Conservation (phyloP, 2,888 invertebrate genomes). For the Cotesia congregata region DNA sequence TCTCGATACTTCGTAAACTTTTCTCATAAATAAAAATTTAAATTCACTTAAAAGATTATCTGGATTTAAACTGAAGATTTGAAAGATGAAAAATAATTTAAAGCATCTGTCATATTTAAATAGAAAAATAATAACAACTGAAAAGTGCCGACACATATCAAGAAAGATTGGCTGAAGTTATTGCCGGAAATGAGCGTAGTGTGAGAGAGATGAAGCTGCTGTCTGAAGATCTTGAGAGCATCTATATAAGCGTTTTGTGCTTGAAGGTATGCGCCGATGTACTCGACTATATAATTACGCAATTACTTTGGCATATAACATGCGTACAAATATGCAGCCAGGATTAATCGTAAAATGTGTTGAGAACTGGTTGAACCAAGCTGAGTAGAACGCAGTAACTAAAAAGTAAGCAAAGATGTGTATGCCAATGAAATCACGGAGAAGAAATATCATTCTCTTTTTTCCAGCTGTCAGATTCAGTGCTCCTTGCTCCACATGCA, state of each 20-base stretch:
- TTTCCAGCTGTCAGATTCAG: constrained; percentile 2
- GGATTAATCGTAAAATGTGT: constrained; percentile 49
- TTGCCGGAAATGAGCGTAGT: not conserved
- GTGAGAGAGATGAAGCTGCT: constrained; percentile 18
- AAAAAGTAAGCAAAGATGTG: not conserved
- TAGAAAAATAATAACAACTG: constrained; percentile 29
- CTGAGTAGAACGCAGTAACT: not conserved
- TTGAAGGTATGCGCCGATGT: constrained; percentile 40
- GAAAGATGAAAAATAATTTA: not conserved
- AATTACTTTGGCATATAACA: constrained; percentile 52
- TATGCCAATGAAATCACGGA: not conserved
- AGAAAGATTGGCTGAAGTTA: not conserved
- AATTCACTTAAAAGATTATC: too few relatives aligned
- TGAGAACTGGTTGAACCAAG: not conserved
- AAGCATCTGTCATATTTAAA: constrained; percentile 19
- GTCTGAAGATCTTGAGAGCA: constrained; percentile 19
- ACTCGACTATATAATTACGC: constrained; percentile 48
- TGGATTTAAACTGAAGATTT: too few relatives aligned
- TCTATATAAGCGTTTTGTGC: constrained; percentile 31
- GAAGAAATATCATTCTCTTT: not conserved
- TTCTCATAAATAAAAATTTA: constrained; percentile 4
- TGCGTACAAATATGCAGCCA: constrained; percentile 45
- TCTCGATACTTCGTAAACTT: not conserved
- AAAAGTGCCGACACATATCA: constrained; percentile 17
- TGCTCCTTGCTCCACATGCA: not conserved